These are phyloP conservation scores for Origma solitaria DNA, from an alignment of 2,113 vertebrate species.

Conservation along the genomic window DNA sequence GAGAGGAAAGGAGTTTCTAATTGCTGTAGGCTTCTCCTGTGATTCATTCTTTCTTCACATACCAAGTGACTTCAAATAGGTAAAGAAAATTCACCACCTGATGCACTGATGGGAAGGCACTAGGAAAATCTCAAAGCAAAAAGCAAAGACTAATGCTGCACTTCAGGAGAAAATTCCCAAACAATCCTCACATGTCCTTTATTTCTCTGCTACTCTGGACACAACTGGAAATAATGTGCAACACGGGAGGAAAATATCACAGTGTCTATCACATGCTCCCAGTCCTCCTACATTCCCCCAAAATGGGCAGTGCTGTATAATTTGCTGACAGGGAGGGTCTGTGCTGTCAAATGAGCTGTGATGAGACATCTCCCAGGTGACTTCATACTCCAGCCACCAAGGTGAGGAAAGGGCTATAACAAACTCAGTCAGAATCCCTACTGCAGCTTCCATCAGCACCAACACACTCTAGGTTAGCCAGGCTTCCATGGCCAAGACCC, in stretches of 20 bases:
- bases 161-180: background rate
- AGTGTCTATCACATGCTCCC: background rate
- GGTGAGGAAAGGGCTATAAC: background rate
- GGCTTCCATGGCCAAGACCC: background rate
- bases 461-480: rapidly evolving
- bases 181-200: background rate
- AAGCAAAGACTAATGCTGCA: background rate
- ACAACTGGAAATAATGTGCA: background rate
- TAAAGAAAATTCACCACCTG: background rate
- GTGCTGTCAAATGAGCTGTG: background rate
- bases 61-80: background rate
- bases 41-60: constrained; percentile 46
- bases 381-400: background rate
- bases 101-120: background rate
- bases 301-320: rapidly evolving
- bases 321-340: background rate
- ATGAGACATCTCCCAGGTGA: background rate
- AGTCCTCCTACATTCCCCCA: background rate
- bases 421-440: background rate
- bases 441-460: background rate
- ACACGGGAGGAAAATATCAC: background rate
- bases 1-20: constrained; percentile 50
- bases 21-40: constrained; percentile 26
- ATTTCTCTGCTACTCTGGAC: background rate
- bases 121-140: background rate